Conservation (phyloP, 2,888 invertebrate species). For the Tanytarsus gracilentus region DNA sequence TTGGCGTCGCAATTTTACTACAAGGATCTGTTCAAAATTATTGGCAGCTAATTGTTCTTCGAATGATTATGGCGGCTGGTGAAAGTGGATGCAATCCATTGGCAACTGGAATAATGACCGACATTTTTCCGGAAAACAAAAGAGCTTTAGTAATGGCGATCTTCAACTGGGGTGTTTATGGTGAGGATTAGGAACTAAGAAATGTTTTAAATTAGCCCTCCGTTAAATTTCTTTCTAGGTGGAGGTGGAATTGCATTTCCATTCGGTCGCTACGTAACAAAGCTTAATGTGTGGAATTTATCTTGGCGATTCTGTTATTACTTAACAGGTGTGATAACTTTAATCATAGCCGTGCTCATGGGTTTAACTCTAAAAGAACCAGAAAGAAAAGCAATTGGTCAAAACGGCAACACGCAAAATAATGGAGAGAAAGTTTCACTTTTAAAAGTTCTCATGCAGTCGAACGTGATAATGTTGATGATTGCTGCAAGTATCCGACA, state of each 20-base stretch:
- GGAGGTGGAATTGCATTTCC: constrained; percentile 68
- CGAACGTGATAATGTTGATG: constrained; percentile 68
- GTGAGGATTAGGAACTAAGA: constrained; percentile 62
- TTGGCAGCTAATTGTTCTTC: constrained; percentile 79
- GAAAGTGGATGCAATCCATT: constrained; percentile 83
- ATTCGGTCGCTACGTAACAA: constrained; percentile 75
- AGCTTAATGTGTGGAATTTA: constrained; percentile 62
- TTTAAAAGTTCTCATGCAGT: constrained; percentile 69
- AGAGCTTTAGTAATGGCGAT: constrained; percentile 83
- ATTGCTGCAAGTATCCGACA: constrained; percentile 82
- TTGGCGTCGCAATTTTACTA: constrained; percentile 73
- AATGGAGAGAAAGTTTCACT: constrained; percentile 51
- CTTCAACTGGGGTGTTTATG: constrained; percentile 94
- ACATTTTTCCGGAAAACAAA: constrained; percentile 70
- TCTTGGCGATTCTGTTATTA: constrained; percentile 80
- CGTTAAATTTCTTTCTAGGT: constrained; percentile 37
- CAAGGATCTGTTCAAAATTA: constrained; percentile 77
- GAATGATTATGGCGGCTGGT: constrained; percentile 79
- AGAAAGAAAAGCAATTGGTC: constrained; percentile 61
- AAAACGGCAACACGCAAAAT: constrained; percentile 45
- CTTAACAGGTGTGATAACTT: constrained; percentile 65
- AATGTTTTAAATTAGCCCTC: too few relatives aligned
- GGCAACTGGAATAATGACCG: constrained; percentile 73
- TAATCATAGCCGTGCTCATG: constrained; percentile 61
- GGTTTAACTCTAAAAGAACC: constrained; percentile 70